These are phyloP conservation scores for Eulacestoma nigropectus DNA, from an alignment of 2,113 vertebrate species.

Conservation along the genomic window DNA sequence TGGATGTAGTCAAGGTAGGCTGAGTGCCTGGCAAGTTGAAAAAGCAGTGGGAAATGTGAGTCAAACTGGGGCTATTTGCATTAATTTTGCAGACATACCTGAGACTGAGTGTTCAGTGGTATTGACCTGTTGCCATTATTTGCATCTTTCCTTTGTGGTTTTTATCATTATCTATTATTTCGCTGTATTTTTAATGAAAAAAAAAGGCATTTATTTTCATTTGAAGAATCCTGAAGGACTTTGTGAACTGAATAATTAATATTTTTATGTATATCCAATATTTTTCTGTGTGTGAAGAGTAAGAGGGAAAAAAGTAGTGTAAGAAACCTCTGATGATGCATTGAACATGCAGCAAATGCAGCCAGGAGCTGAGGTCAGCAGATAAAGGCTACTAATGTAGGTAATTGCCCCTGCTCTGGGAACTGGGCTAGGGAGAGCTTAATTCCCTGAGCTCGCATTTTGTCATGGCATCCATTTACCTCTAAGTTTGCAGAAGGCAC, in stretches of 20 bases:
- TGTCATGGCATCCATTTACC: not conserved
- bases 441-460: not conserved
- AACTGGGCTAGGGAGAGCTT: not conserved
- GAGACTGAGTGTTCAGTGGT: not conserved
- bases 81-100: not conserved
- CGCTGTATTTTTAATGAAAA: not conserved
- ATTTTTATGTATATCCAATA: not conserved
- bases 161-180: not conserved
- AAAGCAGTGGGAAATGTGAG: not conserved
- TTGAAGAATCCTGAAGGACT: not conserved
- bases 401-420: not conserved
- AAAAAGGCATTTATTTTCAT: not conserved
- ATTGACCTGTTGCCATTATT: not conserved
- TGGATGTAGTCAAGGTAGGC: not conserved
- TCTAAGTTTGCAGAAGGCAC: not conserved
- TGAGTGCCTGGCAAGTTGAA: not conserved
- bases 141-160: not conserved
- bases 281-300: not conserved
- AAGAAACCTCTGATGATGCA: not conserved
- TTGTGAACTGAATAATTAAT: not conserved
- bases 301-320: not conserved
- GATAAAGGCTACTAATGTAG: not conserved
- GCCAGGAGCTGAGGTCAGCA: not conserved
- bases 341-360: not conserved
- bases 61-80: not conserved